Conservation (phyloP, 2,888 invertebrate species). For the Gnatocerus cornutus region DNA sequence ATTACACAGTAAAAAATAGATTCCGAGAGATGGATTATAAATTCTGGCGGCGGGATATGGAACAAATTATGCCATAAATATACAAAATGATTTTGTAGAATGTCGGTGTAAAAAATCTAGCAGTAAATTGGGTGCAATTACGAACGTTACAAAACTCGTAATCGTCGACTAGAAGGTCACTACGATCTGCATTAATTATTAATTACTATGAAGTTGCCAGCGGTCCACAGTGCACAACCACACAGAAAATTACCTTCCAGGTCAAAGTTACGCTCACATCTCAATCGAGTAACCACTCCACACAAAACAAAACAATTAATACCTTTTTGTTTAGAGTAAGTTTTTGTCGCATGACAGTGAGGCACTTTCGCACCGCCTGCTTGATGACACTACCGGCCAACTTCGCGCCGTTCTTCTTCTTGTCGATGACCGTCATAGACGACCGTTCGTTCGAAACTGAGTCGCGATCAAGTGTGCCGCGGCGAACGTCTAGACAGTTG, state of each 20-base stretch:
- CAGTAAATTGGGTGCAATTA: slow-evolving; percentile 17
- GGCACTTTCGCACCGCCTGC: slow-evolving; percentile 68
- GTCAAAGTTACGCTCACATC: slow-evolving; percentile 16
- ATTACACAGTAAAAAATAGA: slow-evolving; percentile 34
- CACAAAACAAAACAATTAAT: slow-evolving; percentile 48
- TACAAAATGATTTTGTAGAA: slow-evolving; percentile 7
- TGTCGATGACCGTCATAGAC: slow-evolving; percentile 49
- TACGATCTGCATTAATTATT: slow-evolving; percentile 17
- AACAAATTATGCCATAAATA: slow-evolving; percentile 30
- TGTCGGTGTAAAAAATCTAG: slow-evolving; percentile 1
- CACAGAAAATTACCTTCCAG: slow-evolving; percentile 34
- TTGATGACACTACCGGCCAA: slow-evolving; percentile 61
- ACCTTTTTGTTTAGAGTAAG: slow-evolving; percentile 69
- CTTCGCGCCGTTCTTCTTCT: slow-evolving; percentile 45
- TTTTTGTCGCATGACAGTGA: slow-evolving; percentile 69
- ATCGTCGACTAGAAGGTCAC: slow-evolving; percentile 18
- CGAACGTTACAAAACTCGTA: slow-evolving; percentile 3
- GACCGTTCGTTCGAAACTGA: slow-evolving; percentile 53
- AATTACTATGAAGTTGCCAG: background rate
- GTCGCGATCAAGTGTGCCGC: slow-evolving; percentile 63
- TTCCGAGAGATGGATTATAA: slow-evolving; percentile 13
- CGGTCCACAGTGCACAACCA: slow-evolving; percentile 5
- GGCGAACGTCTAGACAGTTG: slow-evolving; percentile 65
- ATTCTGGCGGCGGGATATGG: slow-evolving; percentile 20
- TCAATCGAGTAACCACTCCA: slow-evolving; percentile 17